phyloP scores from a whole-genome alignment of 2,797 vertebrate genomes.

The Argyrosomus regius region DNA sequence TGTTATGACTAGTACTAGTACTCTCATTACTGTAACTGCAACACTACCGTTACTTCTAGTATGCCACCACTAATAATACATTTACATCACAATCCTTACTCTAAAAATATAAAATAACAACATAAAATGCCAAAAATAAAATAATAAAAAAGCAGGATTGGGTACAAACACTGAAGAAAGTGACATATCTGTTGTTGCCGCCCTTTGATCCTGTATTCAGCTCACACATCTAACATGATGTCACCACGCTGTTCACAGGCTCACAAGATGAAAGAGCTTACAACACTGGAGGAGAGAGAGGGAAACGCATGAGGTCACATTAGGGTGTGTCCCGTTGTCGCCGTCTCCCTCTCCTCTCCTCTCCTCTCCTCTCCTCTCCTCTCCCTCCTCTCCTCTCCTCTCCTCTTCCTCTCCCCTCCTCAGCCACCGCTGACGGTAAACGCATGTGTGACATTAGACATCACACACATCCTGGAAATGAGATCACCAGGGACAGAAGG shows the following conservation, averaged over 20 bases:
- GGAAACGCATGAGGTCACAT: constrained; percentile 53
- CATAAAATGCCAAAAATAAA: background rate
- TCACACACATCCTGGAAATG: constrained; percentile 75
- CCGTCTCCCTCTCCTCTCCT: constrained; percentile 21
- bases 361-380: background rate
- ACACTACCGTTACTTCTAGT: background rate
- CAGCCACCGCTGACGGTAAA: constrained; percentile 56
- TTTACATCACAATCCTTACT: too few species aligned
- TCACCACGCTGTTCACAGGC: constrained; percentile 47
- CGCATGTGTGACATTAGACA: constrained; percentile 50
- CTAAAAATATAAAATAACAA: background rate
- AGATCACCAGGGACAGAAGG: constrained; percentile 57
- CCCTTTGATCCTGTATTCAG: constrained; percentile 66
- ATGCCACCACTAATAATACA: background rate
- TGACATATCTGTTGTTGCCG: constrained; percentile 12
- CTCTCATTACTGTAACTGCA: background rate
- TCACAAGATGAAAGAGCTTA: constrained; percentile 30
- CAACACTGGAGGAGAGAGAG: constrained; percentile 29
- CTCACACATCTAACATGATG: constrained; percentile 69
- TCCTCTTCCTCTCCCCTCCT: background rate
- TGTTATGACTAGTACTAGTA: background rate
- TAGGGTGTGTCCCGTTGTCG: constrained; percentile 69
- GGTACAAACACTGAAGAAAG: background rate
- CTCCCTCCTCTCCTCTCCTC: background rate
- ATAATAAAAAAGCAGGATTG: background rate